Evolutionary conservation across 2,888 invertebrate genomes (phyloP).

Genomic region (Ischnus inquisitorius): DNA sequence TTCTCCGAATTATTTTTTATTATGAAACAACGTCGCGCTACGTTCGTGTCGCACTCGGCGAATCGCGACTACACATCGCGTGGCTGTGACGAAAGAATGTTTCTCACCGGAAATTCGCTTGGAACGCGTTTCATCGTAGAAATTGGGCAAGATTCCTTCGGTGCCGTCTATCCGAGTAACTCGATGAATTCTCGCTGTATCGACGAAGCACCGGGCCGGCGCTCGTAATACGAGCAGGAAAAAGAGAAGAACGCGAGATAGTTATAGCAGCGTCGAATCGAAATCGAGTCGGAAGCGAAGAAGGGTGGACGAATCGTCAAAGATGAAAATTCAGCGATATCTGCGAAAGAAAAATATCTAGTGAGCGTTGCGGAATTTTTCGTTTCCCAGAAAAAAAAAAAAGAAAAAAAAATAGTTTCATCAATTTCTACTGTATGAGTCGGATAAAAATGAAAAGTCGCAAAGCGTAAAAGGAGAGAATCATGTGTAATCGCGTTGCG

Average conservation of each 20-base stretch:
- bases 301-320: not conserved
- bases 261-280: not conserved
- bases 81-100: not conserved
- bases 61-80: not conserved
- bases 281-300: not conserved
- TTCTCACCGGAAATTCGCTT: not conserved
- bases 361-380: not conserved
- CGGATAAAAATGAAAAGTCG: not conserved
- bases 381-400: too few relatives aligned
- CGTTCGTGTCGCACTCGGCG: not conserved
- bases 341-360: not conserved
- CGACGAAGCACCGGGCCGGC: not conserved
- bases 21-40: too few relatives aligned
- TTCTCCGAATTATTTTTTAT: too few relatives aligned
- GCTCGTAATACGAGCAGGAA: not conserved
- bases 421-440: not conserved
- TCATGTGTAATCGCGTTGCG: not conserved
- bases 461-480: not conserved
- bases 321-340: not conserved
- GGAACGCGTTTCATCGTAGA: not conserved
- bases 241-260: not conserved
- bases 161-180: not conserved
- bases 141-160: not conserved
- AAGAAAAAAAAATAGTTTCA: too few relatives aligned
- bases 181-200: not conserved